Evolutionary conservation across 2,113 vertebrate species (phyloP).

Genomic region (Callopanchax toddi): DNA sequence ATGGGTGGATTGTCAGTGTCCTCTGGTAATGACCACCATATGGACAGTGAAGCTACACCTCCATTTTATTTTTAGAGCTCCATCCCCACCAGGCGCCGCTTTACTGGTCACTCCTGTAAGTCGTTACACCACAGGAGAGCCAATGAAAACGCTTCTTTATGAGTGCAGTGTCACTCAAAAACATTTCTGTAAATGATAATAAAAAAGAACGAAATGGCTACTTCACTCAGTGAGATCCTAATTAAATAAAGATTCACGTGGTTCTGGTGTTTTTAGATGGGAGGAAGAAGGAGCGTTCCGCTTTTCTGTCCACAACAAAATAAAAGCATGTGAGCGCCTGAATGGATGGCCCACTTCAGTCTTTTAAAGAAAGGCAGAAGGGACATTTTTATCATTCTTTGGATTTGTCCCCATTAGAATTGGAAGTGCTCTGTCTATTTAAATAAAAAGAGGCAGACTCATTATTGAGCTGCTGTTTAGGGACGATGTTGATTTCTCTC

Average conservation of each 20-base stretch:
- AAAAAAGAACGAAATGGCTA: slow-evolving; percentile 20
- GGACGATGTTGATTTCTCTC: too few relatives aligned
- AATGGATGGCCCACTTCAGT: slow-evolving; percentile 52
- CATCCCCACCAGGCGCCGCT: slow-evolving; percentile 36
- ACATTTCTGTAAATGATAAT: slow-evolving; percentile 17
- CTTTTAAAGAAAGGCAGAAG: slow-evolving; percentile 31
- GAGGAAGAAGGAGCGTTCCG: slow-evolving; percentile 15
- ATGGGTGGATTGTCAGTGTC: slow-evolving; percentile 69
- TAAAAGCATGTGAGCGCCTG: slow-evolving; percentile 36
- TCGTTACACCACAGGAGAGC: not conserved
- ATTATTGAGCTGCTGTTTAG: slow-evolving; percentile 35
- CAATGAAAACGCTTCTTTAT: too few relatives aligned
- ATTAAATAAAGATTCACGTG: slow-evolving; percentile 46
- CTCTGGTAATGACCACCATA: slow-evolving; percentile 72
- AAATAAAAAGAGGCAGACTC: not conserved
- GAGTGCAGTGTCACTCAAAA: slow-evolving; percentile 2
- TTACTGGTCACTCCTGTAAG: slow-evolving; percentile 37
- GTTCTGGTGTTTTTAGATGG: slow-evolving; percentile 33
- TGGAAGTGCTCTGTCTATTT: slow-evolving; percentile 8
- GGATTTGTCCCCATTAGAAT: slow-evolving; percentile 20
- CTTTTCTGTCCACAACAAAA: slow-evolving; percentile 14
- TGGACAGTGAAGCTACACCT: slow-evolving; percentile 53
- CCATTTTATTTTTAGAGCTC: slow-evolving; percentile 38
- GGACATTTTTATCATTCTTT: slow-evolving; percentile 47
- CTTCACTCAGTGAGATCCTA: not conserved